Evolutionary conservation across 2,797 vertebrate species (phyloP).

Genomic region (Selene dorsalis): DNA sequence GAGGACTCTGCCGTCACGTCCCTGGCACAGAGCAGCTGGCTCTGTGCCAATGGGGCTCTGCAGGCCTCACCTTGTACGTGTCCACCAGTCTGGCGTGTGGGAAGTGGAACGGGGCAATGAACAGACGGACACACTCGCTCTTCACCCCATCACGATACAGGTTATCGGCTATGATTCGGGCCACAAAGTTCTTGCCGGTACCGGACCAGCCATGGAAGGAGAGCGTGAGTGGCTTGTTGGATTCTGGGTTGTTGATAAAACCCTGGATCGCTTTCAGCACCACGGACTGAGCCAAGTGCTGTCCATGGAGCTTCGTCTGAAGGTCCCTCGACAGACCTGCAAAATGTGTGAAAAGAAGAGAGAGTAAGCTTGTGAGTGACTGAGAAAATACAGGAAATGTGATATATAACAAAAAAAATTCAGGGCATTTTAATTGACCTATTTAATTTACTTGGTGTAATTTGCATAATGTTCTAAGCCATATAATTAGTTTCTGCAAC

Average conservation of each 20-base stretch:
- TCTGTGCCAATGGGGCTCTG: constrained; percentile 18
- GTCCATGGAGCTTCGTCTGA: constrained; percentile 89
- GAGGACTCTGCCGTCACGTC: constrained; percentile 7
- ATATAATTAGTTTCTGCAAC: background rate
- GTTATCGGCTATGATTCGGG: constrained; percentile 90
- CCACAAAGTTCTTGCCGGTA: constrained; percentile 96
- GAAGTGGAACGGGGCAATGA: constrained; percentile 93
- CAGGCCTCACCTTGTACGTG: constrained; percentile 89
- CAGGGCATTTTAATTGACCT: too few species aligned
- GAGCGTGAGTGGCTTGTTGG: constrained; percentile 89
- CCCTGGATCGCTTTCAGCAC: constrained; percentile 85
- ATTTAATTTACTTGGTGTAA: background rate
- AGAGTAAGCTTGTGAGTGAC: background rate
- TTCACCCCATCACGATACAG: constrained; percentile 91
- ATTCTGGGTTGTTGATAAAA: constrained; percentile 86
- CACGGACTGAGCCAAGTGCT: constrained; percentile 90
- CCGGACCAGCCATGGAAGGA: constrained; percentile 98
- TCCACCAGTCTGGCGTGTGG: constrained; percentile 89
- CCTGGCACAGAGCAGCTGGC: background rate
- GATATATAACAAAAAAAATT: background rate
- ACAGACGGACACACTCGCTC: constrained; percentile 91
- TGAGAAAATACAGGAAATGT: background rate
- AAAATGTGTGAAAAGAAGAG: constrained; percentile 1
- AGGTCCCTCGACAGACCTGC: constrained; percentile 91
- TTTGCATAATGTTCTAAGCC: background rate